These are phyloP conservation scores for Melanostoma mellinum DNA, from an alignment of 2,888 invertebrate species.

Conservation along the genomic window DNA sequence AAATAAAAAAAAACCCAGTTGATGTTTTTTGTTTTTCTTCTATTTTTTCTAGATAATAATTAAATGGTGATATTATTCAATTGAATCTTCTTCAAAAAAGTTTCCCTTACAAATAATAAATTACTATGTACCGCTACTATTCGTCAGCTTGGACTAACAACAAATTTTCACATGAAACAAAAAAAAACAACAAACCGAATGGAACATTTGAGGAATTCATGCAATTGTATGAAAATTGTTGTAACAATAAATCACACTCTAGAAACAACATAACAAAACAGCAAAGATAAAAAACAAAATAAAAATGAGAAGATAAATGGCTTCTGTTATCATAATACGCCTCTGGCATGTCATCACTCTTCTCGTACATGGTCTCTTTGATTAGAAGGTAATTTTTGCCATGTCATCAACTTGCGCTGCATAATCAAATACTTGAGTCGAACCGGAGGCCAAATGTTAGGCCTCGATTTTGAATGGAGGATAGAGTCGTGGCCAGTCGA, in stretches of 20 bases:
- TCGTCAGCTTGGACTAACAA: conserved; percentile 2
- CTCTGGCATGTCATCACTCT: conserved; percentile 29
- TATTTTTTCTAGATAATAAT: conserved; percentile 44
- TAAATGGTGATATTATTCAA: conserved; percentile 44
- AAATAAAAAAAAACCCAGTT: not conserved
- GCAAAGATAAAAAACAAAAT: conserved; percentile 42
- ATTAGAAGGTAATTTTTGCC: conserved; percentile 7
- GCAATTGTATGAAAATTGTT: not conserved
- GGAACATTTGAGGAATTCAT: not conserved
- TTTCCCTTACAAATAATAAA: conserved; percentile 40
- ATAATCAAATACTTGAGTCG: conserved; percentile 35
- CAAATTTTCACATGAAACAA: not conserved
- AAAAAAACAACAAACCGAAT: not conserved
- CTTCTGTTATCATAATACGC: conserved; percentile 28
- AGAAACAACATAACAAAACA: conserved; percentile 26
- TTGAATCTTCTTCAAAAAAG: conserved; percentile 22
- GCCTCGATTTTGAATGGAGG: conserved; percentile 78
- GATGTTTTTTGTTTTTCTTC: conserved; percentile 40
- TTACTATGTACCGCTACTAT: conserved; percentile 20
- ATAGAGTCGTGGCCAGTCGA: conserved; percentile 92
- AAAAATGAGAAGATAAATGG: conserved; percentile 12
- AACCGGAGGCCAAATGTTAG: conserved; percentile 75
- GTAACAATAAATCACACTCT: not conserved
- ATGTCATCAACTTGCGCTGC: conserved; percentile 48
- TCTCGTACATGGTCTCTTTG: not conserved